Base-by-base conservation (phyloP, 2,888 invertebrate species). In the Nesidiocoris tenuis region DNA sequence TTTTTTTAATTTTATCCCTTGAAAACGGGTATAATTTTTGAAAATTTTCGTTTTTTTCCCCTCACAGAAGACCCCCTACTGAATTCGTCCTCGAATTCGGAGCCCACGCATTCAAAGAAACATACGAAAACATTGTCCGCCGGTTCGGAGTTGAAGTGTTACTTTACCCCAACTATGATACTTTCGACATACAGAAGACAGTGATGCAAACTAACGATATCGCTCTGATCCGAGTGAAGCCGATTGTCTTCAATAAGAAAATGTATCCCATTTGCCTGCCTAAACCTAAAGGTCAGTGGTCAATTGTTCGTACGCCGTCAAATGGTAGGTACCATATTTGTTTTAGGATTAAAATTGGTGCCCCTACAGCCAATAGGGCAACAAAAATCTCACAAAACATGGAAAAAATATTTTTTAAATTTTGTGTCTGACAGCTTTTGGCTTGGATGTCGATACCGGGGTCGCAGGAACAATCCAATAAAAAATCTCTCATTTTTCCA, bases 151-250 rank as follows among this genome's bases (percentile, higher is more conserved):
- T n/a, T n/a, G n/a, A 54, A 39, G 17, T 2, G 21, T 67, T 7
- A 67, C 55, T 1, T 2, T 67, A 67, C 56, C 56, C 21, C 3
- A 22, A 12, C 1, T 67, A 22, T 22, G 67, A 67, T 16, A 21
- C 22, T 0, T 67, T 67, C 55, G 56, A 39, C 2, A 55, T 56
- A 7, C 9, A 2, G 1, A 56, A 55, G 12, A 56, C 55, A n/a
- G 55, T 55, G 67, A 18, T 67, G 55, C 55, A 67, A 9, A 21
- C 67, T 21, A 67, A 67, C n/a, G 67, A 67, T 55, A 54, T 67
- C 18, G 67, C 67, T 7, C 22, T 67, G 18, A 9, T 67, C 18
- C 1, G 22, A 17, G 55, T 55, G 21, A 2, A 18, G 7, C 55
- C 67, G 1, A 55, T 67, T 21, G 22, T 9, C 2, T 67, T 67